phyloP scores from a whole-genome alignment of 2,888 invertebrate genomes.

The Leptothorax acervorum region DNA sequence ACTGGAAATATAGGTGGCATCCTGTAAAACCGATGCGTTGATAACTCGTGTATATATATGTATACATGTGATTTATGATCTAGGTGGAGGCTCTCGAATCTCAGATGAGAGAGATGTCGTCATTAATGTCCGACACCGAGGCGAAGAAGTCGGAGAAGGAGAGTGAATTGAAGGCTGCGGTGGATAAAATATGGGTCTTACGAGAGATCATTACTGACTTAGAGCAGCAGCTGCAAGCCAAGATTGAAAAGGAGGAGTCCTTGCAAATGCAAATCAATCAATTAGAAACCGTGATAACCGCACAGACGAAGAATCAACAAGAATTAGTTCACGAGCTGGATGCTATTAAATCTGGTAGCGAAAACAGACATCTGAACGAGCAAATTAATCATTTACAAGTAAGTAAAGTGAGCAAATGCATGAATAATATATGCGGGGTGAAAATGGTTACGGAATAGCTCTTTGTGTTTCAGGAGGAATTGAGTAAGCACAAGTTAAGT shows the following conservation, averaged over 20 bases:
- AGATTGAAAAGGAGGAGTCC: constrained; percentile 88
- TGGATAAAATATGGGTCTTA: constrained; percentile 91
- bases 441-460: neutral
- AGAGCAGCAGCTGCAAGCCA: constrained; percentile 91
- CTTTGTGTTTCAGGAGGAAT: constrained; percentile 84
- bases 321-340: constrained; percentile 87
- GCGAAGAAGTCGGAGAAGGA: constrained; percentile 89
- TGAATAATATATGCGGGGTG: neutral
- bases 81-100: constrained; percentile 93
- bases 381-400: constrained; percentile 87
- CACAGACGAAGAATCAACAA: constrained; percentile 87
- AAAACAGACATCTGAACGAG: constrained; percentile 84
- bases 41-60: neutral
- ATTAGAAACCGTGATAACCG: constrained; percentile 87
- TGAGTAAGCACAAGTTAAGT: constrained; percentile 86
- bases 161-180: constrained; percentile 90
- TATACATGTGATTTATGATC: constrained; percentile 31
- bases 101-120: constrained; percentile 90
- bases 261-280: constrained; percentile 88
- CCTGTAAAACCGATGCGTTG: constrained; percentile 33
- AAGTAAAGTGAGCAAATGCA: constrained; percentile 34
- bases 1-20: constrained; percentile 33
- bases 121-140: constrained; percentile 88
- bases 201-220: constrained; percentile 92
- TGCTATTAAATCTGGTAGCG: constrained; percentile 86